Percentiles rank a stretch among this genome's conserved stretches.
These are phyloP conservation scores for Scomberomorus guttatus DNA, from an alignment of 2,797 vertebrate genomes.

Conservation along the genomic window DNA sequence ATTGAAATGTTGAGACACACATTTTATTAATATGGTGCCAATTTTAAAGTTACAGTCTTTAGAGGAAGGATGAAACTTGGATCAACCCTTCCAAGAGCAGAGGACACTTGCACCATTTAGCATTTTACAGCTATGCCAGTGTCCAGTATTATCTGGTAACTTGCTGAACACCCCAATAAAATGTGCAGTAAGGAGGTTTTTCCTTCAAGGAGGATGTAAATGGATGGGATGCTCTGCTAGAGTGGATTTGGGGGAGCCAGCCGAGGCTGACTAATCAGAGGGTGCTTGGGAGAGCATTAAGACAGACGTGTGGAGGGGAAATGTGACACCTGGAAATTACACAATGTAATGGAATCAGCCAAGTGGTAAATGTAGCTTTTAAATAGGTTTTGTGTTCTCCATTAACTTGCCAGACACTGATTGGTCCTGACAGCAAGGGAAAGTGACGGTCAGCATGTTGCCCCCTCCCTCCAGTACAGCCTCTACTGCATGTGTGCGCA, in stretches of 20 bases:
- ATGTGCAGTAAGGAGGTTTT: conserved; percentile 79
- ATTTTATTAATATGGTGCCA: background rate
- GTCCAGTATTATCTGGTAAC: conserved; percentile 66
- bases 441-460: conserved; percentile 89
- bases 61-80: conserved; percentile 11
- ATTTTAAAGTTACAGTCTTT: conserved; percentile 21
- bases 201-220: conserved; percentile 78
- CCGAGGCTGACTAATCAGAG: conserved; percentile 86
- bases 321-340: conserved; percentile 99
- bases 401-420: conserved; percentile 95
- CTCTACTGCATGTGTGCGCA: conserved; percentile 11
- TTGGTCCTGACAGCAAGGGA: conserved; percentile 90
- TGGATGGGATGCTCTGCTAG: conserved; percentile 74
- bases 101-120: conserved; percentile 42
- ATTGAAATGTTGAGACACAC: conserved; percentile 10
- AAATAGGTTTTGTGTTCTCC: conserved; percentile 98
- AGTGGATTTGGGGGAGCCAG: conserved; percentile 84
- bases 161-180: conserved; percentile 74
- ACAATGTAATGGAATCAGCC: conserved; percentile 97
- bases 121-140: conserved; percentile 40
- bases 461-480: conserved; percentile 69
- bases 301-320: conserved; percentile 90
- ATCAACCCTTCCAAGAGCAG: conserved; percentile 17
- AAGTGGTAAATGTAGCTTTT: conserved; percentile 99
- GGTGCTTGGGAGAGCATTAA: conserved; percentile 87